phyloP scores from a whole-genome alignment of 2,888 invertebrate species.

The Parasteatoda lunata region DNA sequence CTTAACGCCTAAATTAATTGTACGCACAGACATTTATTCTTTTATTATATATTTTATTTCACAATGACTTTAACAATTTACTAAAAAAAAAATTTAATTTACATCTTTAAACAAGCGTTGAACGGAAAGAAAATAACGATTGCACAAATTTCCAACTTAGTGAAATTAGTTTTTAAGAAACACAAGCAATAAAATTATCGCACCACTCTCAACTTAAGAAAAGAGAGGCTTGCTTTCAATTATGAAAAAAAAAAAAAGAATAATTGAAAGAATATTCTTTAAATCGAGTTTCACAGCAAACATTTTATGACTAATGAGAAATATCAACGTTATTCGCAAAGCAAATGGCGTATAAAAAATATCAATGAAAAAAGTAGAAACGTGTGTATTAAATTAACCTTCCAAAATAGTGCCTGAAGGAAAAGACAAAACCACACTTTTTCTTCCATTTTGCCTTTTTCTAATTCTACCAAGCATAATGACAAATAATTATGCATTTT shows the following conservation, averaged over 20 bases:
- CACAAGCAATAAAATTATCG: too few relatives aligned
- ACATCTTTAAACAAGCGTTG: too few relatives aligned
- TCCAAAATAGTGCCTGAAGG: background rate
- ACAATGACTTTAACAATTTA: too few relatives aligned
- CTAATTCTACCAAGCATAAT: slow-evolving; percentile 7
- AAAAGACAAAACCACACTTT: slow-evolving; percentile 9
- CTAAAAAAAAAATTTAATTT: too few relatives aligned
- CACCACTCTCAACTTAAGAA: background rate
- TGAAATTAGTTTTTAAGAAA: too few relatives aligned
- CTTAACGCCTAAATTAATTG: too few relatives aligned
- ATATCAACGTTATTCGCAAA: background rate
- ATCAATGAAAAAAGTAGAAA: slow-evolving; percentile 5
- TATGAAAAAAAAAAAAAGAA: background rate
- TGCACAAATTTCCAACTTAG: too few relatives aligned
- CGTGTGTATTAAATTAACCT: slow-evolving; percentile 17
- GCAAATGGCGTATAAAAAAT: background rate
- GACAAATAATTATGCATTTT: slow-evolving; percentile 34
- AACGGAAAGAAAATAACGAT: too few relatives aligned
- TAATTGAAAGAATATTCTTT: background rate
- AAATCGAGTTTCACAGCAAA: slow-evolving; percentile 1
- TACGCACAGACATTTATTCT: too few relatives aligned
- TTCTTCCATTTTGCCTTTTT: background rate
- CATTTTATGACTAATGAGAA: slow-evolving; percentile 2
- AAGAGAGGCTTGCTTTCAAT: background rate
- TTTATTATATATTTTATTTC: too few relatives aligned